Conservation (phyloP, 2,888 invertebrate species). For the Megastigmus dorsalis region DNA sequence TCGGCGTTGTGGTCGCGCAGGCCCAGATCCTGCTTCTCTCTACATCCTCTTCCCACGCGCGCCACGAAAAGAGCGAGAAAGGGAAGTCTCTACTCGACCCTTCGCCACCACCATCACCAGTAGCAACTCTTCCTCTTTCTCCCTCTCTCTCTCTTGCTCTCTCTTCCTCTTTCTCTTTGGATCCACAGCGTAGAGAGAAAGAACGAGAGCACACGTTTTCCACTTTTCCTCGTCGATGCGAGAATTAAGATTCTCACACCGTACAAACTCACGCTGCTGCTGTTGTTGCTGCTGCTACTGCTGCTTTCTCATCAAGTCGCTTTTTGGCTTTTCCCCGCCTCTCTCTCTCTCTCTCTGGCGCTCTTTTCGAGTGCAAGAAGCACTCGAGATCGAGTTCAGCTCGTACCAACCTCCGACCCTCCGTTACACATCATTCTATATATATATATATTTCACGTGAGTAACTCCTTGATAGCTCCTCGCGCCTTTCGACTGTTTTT, state of each 20-base stretch:
- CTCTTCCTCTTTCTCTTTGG: too few relatives aligned
- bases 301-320: conserved; percentile 8
- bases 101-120: not conserved
- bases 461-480: not conserved
- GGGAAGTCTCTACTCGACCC: too few relatives aligned
- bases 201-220: conserved; percentile 45
- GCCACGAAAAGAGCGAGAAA: not conserved
- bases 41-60: conserved; percentile 21
- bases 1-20: conserved; percentile 7
- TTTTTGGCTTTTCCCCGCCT: too few relatives aligned
- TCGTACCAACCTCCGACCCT: not conserved
- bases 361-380: not conserved
- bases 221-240: conserved; percentile 45
- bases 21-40: conserved; percentile 17
- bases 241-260: conserved; percentile 32
- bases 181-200: not conserved
- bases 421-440: too few relatives aligned
- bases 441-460: too few relatives aligned
- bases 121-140: too few relatives aligned
- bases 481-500: conserved; percentile 7
- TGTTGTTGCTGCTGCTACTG: too few relatives aligned
- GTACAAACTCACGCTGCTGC: too few relatives aligned
- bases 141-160: not conserved
- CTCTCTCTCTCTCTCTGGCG: not conserved
- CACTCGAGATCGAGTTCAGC: not conserved